Evolutionary conservation across 2,797 vertebrate species (phyloP).

Genomic region (Artibeus jamaicensis): DNA sequence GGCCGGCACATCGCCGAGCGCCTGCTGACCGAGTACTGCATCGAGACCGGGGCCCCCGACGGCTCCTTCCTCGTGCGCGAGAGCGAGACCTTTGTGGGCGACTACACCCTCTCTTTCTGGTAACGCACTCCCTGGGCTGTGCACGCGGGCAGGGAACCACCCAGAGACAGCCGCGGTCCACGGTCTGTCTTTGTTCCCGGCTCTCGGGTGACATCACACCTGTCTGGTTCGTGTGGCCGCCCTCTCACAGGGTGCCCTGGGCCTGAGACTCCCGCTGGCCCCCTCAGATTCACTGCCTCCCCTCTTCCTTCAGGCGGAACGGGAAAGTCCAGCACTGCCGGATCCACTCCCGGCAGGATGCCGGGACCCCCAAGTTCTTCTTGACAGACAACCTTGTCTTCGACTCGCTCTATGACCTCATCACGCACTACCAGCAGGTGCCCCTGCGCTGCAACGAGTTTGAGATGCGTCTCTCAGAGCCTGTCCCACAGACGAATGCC

Average conservation of each 20-base stretch:
- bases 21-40: slow-evolving; percentile 95
- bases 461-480: slow-evolving; percentile 98
- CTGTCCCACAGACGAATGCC: slow-evolving; percentile 97
- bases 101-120: slow-evolving; percentile 99
- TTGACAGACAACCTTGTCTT: slow-evolving; percentile 99
- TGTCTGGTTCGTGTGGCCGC: background rate
- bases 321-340: slow-evolving; percentile 98
- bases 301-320: slow-evolving; percentile 87
- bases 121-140: slow-evolving; percentile 71
- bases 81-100: slow-evolving; percentile 98
- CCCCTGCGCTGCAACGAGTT: slow-evolving; percentile 98
- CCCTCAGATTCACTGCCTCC: background rate
- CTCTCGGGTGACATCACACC: background rate
- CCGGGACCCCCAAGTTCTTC: slow-evolving; percentile 97
- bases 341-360: slow-evolving; percentile 98
- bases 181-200: background rate
- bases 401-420: slow-evolving; percentile 96
- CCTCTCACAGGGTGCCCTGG: background rate
- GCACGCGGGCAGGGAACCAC: rapidly evolving
- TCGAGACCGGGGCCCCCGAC: slow-evolving; percentile 94
- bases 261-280: background rate
- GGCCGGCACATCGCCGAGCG: slow-evolving; percentile 96
- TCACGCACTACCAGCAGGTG: slow-evolving; percentile 98
- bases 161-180: background rate
- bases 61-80: slow-evolving; percentile 98